phyloP scores from a whole-genome alignment of 2,888 invertebrate genomes.

The Drosophila nr. perissopoda region DNA sequence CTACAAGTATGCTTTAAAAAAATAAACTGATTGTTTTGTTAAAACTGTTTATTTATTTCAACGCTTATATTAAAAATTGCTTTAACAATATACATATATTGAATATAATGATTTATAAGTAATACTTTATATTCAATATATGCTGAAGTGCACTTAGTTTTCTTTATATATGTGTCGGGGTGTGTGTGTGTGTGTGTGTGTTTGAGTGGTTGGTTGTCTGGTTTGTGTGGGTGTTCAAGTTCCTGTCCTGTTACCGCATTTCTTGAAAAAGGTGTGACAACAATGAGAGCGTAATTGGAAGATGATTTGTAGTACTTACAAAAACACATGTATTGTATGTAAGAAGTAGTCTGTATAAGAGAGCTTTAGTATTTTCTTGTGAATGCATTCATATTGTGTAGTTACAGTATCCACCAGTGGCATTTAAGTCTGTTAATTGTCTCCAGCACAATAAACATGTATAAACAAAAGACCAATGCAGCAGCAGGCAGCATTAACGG shows the following conservation, averaged over 20 bases:
- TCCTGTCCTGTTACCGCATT: slow-evolving; percentile 44
- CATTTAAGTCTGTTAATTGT: slow-evolving; percentile 62
- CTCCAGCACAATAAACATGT: slow-evolving; percentile 24
- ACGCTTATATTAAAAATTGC: slow-evolving; percentile 77
- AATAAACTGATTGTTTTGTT: slow-evolving; percentile 44
- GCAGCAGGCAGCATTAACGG: slow-evolving; percentile 53
- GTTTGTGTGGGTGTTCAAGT: slow-evolving; percentile 38
- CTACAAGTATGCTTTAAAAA: background rate
- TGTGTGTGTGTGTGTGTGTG: slow-evolving; percentile 4
- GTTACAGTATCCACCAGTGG: slow-evolving; percentile 74
- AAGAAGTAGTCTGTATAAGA: slow-evolving; percentile 22
- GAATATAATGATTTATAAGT: slow-evolving; percentile 57
- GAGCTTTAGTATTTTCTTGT: slow-evolving; percentile 22
- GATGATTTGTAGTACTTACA: slow-evolving; percentile 46
- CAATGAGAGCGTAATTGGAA: slow-evolving; percentile 49
- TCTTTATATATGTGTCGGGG: slow-evolving; percentile 41
- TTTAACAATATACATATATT: slow-evolving; percentile 70
- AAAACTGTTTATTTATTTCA: slow-evolving; percentile 80
- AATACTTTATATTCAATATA: slow-evolving; percentile 48
- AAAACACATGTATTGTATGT: slow-evolving; percentile 10
- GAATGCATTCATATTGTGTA: slow-evolving; percentile 35
- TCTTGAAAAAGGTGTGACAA: slow-evolving; percentile 51
- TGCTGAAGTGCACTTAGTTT: slow-evolving; percentile 71
- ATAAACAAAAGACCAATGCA: slow-evolving; percentile 40
- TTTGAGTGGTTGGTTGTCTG: background rate